phyloP scores from a whole-genome alignment of 2,888 invertebrate species.

The Caenorhabditis sp. region DNA sequence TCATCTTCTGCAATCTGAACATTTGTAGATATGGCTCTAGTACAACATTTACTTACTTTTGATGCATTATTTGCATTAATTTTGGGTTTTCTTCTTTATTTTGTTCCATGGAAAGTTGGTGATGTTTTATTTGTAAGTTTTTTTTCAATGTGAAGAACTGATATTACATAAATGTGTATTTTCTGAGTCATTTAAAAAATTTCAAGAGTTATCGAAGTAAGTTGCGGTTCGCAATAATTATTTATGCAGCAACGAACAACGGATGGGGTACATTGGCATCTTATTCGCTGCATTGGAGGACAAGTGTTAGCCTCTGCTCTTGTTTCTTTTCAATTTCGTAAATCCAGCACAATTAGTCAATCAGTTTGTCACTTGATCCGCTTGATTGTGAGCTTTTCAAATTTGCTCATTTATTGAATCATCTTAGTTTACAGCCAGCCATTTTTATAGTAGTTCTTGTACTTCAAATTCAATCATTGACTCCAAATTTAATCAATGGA shows the following conservation, averaged over 20 bases:
- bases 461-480: constrained; percentile 74
- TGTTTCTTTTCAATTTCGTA: constrained; percentile 59
- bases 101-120: constrained; percentile 71
- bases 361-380: constrained; percentile 71
- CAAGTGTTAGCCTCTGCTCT: constrained; percentile 78
- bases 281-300: constrained; percentile 81
- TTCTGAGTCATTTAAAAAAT: no score
- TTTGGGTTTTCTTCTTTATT: constrained; percentile 71
- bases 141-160: no score
- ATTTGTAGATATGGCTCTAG: constrained; percentile 1
- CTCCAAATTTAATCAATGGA: constrained; percentile 64
- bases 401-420: background rate
- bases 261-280: constrained; percentile 83
- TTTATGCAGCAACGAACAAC: constrained; percentile 72
- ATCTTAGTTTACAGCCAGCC: constrained; percentile 63
- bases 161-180: no score
- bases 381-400: constrained; percentile 66
- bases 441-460: constrained; percentile 74
- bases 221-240: no score
- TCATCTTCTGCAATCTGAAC: background rate
- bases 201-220: no score
- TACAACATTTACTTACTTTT: constrained; percentile 45
- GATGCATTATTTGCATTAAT: constrained; percentile 69
- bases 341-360: constrained; percentile 48
- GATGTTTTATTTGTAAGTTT: constrained; percentile 78